Conservation (phyloP, 2,797 vertebrate genomes). For the Enteromius paludinosus region DNA sequence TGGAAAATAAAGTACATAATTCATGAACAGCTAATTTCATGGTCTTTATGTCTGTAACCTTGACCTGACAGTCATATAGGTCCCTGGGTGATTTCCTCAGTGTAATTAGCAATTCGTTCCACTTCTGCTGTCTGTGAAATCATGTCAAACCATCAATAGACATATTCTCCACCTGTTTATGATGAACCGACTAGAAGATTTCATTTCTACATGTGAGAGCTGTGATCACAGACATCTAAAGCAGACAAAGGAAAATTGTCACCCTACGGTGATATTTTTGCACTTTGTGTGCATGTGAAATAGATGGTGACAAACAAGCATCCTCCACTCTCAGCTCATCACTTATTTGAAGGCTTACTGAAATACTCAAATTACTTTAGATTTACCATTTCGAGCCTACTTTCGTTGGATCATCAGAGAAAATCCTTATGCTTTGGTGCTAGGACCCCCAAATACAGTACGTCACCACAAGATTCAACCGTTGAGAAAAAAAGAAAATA, state of each 20-base stretch:
- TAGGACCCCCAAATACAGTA: constrained; percentile 51
- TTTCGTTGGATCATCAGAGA: constrained; percentile 44
- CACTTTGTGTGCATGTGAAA: constrained; percentile 18
- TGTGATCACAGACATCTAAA: constrained; percentile 11
- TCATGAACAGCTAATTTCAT: constrained; percentile 37
- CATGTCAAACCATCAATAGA: constrained; percentile 34
- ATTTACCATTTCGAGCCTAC: constrained; percentile 50
- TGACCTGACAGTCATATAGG: constrained; percentile 49
- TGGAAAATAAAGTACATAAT: neutral
- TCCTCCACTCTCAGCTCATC: constrained; percentile 3
- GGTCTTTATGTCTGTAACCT: constrained; percentile 47
- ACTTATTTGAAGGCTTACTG: neutral
- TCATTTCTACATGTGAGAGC: neutral
- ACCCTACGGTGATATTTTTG: constrained; percentile 10
- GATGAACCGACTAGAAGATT: neutral
- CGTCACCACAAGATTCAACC: constrained; percentile 1
- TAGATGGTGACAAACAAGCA: neutral
- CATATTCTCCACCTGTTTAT: constrained; percentile 23
- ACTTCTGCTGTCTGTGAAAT: constrained; percentile 49
- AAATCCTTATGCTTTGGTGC: constrained; percentile 24
- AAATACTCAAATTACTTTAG: neutral
- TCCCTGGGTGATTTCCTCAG: constrained; percentile 30
- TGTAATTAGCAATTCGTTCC: constrained; percentile 51
- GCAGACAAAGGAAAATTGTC: constrained; percentile 9
- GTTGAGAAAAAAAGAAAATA: neutral